Conservation (phyloP, 2,888 invertebrate genomes). For the Agrochola litura region DNA sequence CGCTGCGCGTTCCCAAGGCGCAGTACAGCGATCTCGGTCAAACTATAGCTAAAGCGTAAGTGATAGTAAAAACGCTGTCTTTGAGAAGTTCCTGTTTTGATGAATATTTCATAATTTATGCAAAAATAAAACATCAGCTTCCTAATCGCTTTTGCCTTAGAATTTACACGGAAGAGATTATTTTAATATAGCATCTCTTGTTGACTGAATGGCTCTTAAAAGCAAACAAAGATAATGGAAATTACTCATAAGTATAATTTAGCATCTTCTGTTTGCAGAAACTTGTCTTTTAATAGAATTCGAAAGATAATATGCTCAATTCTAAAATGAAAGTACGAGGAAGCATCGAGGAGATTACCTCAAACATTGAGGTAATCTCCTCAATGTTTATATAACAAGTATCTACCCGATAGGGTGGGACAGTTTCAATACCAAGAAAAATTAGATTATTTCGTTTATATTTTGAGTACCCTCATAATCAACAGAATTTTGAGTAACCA, state of each 20-base stretch:
- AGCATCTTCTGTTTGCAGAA: neutral
- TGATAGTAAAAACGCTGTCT: neutral
- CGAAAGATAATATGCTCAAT: too few species aligned
- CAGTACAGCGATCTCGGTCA: too few species aligned
- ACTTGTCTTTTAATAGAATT: neutral
- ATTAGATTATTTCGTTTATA: too few species aligned
- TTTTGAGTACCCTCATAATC: too few species aligned
- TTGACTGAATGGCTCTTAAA: conserved; percentile 13
- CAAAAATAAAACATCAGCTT: conserved; percentile 4
- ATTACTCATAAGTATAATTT: conserved; percentile 19
- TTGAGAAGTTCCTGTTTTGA: neutral
- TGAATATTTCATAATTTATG: conserved; percentile 20
- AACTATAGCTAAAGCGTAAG: neutral
- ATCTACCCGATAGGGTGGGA: too few species aligned
- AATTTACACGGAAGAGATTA: conserved; percentile 12
- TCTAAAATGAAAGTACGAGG: too few species aligned
- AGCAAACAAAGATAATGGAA: conserved; percentile 26
- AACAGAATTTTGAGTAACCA: too few species aligned
- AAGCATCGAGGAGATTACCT: too few species aligned
- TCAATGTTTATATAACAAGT: too few species aligned
- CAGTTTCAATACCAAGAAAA: too few species aligned
- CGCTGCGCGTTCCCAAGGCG: too few species aligned
- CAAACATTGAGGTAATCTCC: too few species aligned
- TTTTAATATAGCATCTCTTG: conserved; percentile 5
- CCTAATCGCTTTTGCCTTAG: conserved; percentile 12